Evolutionary conservation across 2,888 invertebrate species (phyloP), one percentile per base, ranked within the genome.

Genomic region (Drosophila nigritarsus): DNA sequence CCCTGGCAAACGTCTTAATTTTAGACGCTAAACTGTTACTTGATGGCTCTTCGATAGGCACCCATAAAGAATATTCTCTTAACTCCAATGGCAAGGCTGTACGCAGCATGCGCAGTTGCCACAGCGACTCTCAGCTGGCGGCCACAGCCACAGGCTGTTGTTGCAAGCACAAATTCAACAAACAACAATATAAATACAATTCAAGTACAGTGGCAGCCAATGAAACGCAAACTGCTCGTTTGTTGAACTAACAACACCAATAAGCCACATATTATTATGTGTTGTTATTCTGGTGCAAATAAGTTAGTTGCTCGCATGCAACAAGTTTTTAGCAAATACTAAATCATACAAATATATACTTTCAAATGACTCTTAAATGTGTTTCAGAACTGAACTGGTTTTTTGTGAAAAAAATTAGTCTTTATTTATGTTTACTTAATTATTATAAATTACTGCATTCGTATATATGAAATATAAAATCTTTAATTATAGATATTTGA

Each of bases 71-170:
- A 58, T 48, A 69, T 72, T 75, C 75, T 78, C 78, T 78, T 75
- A 68, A 53, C 67, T 66, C 61, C 64, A 40, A 18, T 42, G 34
- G 49, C 27, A 49, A 20, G 59, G 32, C 60, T 34, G 49, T 20
- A 54, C 63, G 67, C 85, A 78, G 73, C 85, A 85, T 85, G 85
- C 85, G 85, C 85, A 85, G 83, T 81, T 63, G 65, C 61, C 68
- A 53, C 68, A 48, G 68, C 73, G 65, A 58, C 80, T 80, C 80
- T 80, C 80, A 77, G 79, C 69, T 78, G 74, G 62, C 69, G 40
- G 68, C 62, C 48, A 42, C 65, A 78, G 79, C 79, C 70, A 79
- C 80, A 80, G 80, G 73, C 79, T 75, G 79, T 75, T 71, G 72
- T 56, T 56, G 42, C 56, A 67, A 68, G 65, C 58, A 65, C 49